A percentile compares a stretch with the other conserved stretches of the same genome.
Conservation (phyloP, 2,888 invertebrate species). For the Stictocephala bisonia region DNA sequence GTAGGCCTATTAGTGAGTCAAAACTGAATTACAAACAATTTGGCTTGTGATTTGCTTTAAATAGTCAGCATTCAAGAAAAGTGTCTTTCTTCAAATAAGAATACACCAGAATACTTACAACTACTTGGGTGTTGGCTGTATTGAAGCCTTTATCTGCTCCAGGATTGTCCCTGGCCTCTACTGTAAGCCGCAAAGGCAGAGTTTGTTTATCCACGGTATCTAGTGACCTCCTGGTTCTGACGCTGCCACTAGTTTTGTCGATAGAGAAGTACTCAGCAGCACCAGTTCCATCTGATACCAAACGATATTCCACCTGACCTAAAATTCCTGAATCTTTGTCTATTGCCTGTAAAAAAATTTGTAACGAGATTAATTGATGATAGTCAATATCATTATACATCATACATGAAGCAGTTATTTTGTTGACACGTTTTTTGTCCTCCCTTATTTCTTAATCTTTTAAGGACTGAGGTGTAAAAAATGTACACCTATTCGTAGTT, state of each 20-base stretch:
- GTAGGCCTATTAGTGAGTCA: no score
- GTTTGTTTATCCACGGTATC: slow-evolving; percentile 72
- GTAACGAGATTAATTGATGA: not conserved
- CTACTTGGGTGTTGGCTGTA: slow-evolving; percentile 72
- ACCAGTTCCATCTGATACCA: slow-evolving; percentile 64
- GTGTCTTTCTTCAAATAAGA: not conserved
- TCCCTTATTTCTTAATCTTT: no score
- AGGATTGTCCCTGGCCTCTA: slow-evolving; percentile 81
- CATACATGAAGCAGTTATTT: no score
- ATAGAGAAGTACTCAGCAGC: slow-evolving; percentile 76
- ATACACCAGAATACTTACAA: slow-evolving; percentile 67
- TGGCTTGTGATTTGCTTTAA: not conserved
- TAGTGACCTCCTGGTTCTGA: slow-evolving; percentile 80
- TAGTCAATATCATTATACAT: not conserved
- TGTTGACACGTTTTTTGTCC: no score
- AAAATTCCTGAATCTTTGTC: slow-evolving; percentile 88
- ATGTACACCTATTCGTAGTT: no score
- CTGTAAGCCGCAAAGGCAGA: slow-evolving; percentile 80
- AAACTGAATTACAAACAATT: not conserved
- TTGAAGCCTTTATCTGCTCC: slow-evolving; percentile 72
- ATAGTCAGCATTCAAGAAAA: not conserved
- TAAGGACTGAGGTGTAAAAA: no score
- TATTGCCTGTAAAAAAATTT: slow-evolving; percentile 71
- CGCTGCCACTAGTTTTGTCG: slow-evolving; percentile 79
- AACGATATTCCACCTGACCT: slow-evolving; percentile 79